A percentile compares a stretch with the other conserved stretches of the same genome.
These are phyloP conservation scores for Heliconius charithonia DNA, from an alignment of 2,888 invertebrate species.

Conservation along the genomic window DNA sequence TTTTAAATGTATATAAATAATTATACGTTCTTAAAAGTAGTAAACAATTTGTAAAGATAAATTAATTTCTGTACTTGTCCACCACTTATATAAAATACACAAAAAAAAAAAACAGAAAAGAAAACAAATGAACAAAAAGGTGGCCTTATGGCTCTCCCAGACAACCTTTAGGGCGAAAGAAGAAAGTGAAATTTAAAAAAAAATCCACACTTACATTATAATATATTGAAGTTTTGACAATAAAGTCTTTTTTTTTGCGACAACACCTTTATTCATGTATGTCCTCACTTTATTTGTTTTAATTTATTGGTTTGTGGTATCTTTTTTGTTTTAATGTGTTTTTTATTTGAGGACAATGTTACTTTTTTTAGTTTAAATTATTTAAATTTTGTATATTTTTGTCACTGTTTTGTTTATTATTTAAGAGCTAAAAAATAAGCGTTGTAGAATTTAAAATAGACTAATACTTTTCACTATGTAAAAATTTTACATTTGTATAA, in stretches of 20 bases:
- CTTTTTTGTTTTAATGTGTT: background rate
- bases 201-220: too few relatives aligned
- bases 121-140: too few relatives aligned
- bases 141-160: too few relatives aligned
- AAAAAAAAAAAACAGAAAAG: too few relatives aligned
- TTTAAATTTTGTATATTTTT: conserved; percentile 1
- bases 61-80: too few relatives aligned
- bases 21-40: background rate
- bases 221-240: too few relatives aligned
- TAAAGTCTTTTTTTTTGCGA: background rate
- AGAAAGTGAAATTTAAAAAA: too few relatives aligned
- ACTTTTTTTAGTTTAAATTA: background rate
- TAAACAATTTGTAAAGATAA: too few relatives aligned
- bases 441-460: background rate
- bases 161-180: too few relatives aligned
- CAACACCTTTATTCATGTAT: background rate
- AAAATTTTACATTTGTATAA: conserved; percentile 13
- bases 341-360: background rate
- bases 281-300: background rate
- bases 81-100: too few relatives aligned
- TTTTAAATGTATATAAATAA: background rate
- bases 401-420: background rate
- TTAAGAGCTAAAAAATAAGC: background rate
- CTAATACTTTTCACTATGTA: background rate
- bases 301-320: background rate